Evolutionary conservation across 2,113 vertebrate genomes (phyloP).

Genomic region (Barbus barbus): DNA sequence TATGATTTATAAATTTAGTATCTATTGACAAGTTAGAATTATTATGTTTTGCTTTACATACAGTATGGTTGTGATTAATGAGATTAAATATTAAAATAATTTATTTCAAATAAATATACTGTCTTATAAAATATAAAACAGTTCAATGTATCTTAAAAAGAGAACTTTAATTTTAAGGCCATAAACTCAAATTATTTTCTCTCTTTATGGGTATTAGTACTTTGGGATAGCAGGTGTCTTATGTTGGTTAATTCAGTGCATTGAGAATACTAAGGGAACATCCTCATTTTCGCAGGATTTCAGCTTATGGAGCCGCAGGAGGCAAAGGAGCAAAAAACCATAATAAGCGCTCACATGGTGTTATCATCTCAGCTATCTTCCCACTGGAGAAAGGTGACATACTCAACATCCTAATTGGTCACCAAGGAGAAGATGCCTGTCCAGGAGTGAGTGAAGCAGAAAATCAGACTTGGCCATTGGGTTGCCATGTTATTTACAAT

Average conservation of each 20-base stretch:
- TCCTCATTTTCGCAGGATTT: constrained; percentile 73
- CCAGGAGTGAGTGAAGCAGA: constrained; percentile 79
- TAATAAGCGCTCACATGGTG: constrained; percentile 84
- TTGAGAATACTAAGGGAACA: no score
- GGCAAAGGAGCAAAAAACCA: constrained; percentile 90
- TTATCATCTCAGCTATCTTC: constrained; percentile 87
- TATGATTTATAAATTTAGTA: no score
- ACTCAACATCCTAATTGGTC: constrained; percentile 87
- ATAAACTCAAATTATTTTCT: no score
- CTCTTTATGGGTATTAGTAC: no score
- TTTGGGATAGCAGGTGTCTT: no score
- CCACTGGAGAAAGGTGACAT: constrained; percentile 81
- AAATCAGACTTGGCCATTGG: not conserved
- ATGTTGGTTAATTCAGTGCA: no score
- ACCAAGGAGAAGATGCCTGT: constrained; percentile 89
- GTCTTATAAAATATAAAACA: no score
- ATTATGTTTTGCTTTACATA: not conserved
- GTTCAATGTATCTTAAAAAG: no score
- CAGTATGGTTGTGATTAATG: not conserved
- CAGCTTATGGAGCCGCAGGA: constrained; percentile 86
- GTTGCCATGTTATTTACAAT: not conserved
- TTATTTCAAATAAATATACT: no score
- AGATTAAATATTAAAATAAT: no score
- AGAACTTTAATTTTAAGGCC: no score
- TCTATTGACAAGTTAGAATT: not conserved